phyloP scores from a whole-genome alignment of 2,797 vertebrate genomes.

The Eurystomus glaucurus region DNA sequence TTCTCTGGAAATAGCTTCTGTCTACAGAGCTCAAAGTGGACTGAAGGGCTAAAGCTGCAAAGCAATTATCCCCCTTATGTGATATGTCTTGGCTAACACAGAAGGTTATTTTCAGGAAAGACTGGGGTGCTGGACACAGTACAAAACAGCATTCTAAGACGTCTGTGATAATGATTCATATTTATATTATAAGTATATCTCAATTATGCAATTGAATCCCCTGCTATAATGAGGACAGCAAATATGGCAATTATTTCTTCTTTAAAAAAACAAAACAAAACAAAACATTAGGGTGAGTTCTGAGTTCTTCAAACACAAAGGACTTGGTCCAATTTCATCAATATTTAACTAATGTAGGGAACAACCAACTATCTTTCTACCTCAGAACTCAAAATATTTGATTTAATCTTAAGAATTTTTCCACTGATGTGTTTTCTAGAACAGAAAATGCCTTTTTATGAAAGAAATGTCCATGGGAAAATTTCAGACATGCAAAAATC shows the following conservation, averaged over 20 bases:
- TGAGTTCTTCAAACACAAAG: not conserved
- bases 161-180: rapidly evolving
- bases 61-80: not conserved
- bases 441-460: not conserved
- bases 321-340: not conserved
- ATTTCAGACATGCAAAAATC: not conserved
- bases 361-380: not conserved
- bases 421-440: not conserved
- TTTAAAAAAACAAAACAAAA: not conserved
- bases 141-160: not conserved
- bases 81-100: not conserved
- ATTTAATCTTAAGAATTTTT: not conserved
- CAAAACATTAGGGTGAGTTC: not conserved
- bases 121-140: not conserved
- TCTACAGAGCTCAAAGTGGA: not conserved
- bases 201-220: not conserved
- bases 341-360: not conserved
- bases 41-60: not conserved
- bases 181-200: not conserved
- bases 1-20: not conserved
- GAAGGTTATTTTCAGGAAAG: not conserved
- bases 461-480: not conserved
- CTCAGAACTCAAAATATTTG: not conserved
- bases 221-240: not conserved
- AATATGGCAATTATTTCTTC: not conserved